phyloP scores from a whole-genome alignment of 53 echinoderm and acorn worm species.

The Astropecten irregularis region DNA sequence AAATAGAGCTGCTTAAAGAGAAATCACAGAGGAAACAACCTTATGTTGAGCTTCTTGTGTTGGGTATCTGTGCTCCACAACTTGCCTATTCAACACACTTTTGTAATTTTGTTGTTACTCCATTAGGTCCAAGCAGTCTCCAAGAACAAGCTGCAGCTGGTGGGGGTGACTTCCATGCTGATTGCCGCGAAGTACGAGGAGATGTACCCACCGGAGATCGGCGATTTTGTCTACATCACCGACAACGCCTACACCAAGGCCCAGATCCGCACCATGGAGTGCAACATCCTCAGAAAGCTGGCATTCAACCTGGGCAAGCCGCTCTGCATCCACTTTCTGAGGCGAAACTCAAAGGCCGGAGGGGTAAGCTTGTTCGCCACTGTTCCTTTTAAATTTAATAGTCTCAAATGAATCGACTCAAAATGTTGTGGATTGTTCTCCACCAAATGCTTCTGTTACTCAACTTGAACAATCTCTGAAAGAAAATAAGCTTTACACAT shows the following conservation, averaged over 20 bases:
- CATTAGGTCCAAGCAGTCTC: too few species aligned
- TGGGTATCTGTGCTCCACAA: too few species aligned
- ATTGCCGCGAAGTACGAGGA: conserved; percentile 96
- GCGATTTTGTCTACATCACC: conserved; percentile 94
- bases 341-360: conserved; percentile 95
- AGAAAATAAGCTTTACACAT: too few species aligned
- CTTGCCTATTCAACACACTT: too few species aligned
- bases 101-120: too few species aligned
- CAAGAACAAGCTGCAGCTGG: conserved; percentile 87
- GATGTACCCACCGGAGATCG: conserved; percentile 98
- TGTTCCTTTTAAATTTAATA: too few species aligned
- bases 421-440: too few species aligned
- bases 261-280: conserved; percentile 87
- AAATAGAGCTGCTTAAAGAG: too few species aligned
- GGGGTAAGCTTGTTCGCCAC: conserved; percentile 77
- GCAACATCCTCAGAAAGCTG: conserved; percentile 66
- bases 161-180: conserved; percentile 95
- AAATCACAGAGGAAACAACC: too few species aligned
- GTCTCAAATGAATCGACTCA: too few species aligned
- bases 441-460: not conserved
- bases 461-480: too few species aligned
- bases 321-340: conserved; percentile 88
- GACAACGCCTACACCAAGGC: conserved; percentile 92
- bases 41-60: too few species aligned
- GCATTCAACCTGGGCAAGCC: conserved; percentile 84